phyloP scores from a whole-genome alignment of 2,113 vertebrate genomes.

The Osmerus mordax region DNA sequence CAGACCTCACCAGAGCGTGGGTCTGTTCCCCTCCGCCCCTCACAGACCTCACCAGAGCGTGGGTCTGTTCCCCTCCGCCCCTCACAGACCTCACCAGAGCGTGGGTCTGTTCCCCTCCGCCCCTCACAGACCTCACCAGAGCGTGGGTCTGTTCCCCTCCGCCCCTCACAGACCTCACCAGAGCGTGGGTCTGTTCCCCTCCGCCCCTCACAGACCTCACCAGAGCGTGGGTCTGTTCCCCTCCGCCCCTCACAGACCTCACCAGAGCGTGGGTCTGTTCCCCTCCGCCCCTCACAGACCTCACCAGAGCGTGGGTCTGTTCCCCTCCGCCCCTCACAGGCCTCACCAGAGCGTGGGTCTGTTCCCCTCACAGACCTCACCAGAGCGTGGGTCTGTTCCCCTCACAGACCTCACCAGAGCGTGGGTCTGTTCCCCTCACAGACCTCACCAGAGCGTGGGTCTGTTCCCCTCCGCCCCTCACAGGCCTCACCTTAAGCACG shows the following conservation, averaged over 20 bases:
- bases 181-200: slow-evolving; percentile 4
- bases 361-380: slow-evolving; percentile 47
- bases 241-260: slow-evolving; percentile 49
- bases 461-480: slow-evolving; percentile 44
- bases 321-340: too few species aligned
- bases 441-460: background rate
- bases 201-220: slow-evolving; percentile 24
- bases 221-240: slow-evolving; percentile 14
- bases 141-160: slow-evolving; percentile 32
- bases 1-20: slow-evolving; percentile 41
- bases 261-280: background rate
- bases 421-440: background rate
- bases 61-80: slow-evolving; percentile 38
- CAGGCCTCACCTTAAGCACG: slow-evolving; percentile 45
- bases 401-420: slow-evolving; percentile 41
- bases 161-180: slow-evolving; percentile 46
- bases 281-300: too few species aligned
- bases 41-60: slow-evolving; percentile 42
- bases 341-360: background rate
- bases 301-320: too few species aligned
- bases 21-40: slow-evolving; percentile 43
- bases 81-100: slow-evolving; percentile 39
- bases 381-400: slow-evolving; percentile 12
- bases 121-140: background rate
- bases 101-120: background rate